Conservation (phyloP, 2,113 vertebrate species). For the Pogonocichla stellata region DNA sequence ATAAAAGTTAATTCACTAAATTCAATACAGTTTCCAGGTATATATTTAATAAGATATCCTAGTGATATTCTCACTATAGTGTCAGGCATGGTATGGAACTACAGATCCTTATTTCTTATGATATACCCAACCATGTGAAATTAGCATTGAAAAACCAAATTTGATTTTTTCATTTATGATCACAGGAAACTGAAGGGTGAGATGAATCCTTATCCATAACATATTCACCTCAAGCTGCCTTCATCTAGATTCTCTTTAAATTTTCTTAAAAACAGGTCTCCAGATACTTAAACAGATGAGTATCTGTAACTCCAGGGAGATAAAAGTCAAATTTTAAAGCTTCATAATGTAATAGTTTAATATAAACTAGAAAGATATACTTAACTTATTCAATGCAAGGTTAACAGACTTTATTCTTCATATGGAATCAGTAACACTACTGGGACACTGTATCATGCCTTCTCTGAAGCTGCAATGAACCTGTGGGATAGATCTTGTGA, state of each 20-base stretch:
- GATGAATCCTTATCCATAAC: neutral
- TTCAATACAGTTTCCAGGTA: neutral
- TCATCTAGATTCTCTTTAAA: neutral
- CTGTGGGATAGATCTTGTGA: neutral
- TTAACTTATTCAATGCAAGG: neutral
- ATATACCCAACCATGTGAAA: neutral
- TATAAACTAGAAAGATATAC: neutral
- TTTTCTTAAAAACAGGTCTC: neutral
- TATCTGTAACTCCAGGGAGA: neutral
- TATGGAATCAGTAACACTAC: neutral
- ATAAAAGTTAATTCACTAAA: neutral
- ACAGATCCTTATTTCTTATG: neutral
- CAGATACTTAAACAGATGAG: neutral
- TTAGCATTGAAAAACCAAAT: neutral
- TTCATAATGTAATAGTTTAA: neutral
- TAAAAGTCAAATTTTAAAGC: neutral
- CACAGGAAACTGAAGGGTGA: neutral
- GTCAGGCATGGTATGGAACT: neutral
- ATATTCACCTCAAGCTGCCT: neutral
- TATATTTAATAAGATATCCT: neutral
- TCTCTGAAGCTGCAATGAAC: neutral
- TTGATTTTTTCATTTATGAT: neutral
- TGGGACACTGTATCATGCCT: neutral
- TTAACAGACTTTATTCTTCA: neutral
- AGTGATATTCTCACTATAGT: neutral